Evolutionary conservation across 2,888 invertebrate genomes (phyloP), one percentile per base, ranked within the genome.

Genomic region (Clostera curtula): DNA sequence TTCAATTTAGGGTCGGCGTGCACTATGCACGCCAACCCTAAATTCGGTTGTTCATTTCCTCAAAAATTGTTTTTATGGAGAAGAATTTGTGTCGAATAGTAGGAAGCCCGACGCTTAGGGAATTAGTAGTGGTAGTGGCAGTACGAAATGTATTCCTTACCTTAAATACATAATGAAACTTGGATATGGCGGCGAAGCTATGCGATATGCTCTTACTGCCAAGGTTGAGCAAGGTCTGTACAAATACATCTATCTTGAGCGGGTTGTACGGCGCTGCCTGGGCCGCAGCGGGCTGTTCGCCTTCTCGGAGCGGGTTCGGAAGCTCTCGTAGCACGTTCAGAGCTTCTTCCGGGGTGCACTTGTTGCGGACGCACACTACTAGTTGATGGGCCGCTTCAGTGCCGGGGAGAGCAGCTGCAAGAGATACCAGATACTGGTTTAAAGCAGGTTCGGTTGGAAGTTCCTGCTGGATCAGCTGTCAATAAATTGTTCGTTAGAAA

Each of bases 151-250:
- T 11, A 4, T 16, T 29, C 54, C 64, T 57, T 50, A 93, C 94
- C 87, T 95, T 94, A 57, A 95, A 94, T 2, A 95, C 95, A 63
- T 92, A 90, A 72, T 94, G 93, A 59, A 94, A 98, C 86, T 98
- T 98, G 19, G 97, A 96, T 42, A 99, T 93, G n/a, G 97, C 98
- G 4, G 98, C 97, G 73, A 98, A 98, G 50, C 97, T 96, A 65
- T 99, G 99, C 34, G 97, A 97, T 68, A 98, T 97, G 49, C 98
- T 97, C 76, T 98, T 99, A 25, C 94, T 93, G 16, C 97, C 98
- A 31, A 98, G 85, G 67, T 96, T 93, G 3, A 99, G 86, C 25
- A 99, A 70, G 0, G 96, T 96, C 62, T 97, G 96, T n/a, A 96
- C 95, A 63, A 98, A 98, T 0, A 98, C 95, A 61, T 98, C 97